Conservation (phyloP, 2,888 invertebrate species). For the Drosophila tripunctata region DNA sequence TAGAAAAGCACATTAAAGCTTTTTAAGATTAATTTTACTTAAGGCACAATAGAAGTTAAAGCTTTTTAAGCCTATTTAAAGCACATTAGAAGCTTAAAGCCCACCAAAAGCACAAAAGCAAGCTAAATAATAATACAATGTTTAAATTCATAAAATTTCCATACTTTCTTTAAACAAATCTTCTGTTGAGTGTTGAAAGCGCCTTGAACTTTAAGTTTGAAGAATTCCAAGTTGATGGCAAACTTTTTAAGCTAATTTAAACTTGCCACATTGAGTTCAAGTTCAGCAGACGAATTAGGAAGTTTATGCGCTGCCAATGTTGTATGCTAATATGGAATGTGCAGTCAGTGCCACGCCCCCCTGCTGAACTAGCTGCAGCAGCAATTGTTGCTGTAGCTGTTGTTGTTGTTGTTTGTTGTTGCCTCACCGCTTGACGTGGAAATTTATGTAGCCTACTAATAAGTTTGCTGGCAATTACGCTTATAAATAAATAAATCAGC, state of each 20-base stretch:
- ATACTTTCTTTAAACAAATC: no score
- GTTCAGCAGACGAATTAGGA: neutral
- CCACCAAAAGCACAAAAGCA: no score
- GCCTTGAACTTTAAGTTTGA: no score
- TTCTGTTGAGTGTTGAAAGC: no score
- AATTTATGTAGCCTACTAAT: conserved; percentile 57
- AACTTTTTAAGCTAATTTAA: conserved; percentile 1
- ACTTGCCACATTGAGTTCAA: neutral
- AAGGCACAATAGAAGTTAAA: no score
- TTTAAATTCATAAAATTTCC: no score
- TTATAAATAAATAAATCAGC: conserved; percentile 77
- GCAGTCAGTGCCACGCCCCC: conserved; percentile 18
- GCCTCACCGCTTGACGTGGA: conserved; percentile 33
- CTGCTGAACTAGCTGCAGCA: neutral
- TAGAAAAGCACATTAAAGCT: no score
- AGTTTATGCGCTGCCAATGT: neutral
- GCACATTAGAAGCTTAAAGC: no score
- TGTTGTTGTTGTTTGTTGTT: neutral
- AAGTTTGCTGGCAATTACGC: conserved; percentile 64
- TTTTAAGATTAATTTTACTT: no score
- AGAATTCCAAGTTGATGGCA: no score
- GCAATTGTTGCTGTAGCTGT: neutral
- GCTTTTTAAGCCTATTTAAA: no score
- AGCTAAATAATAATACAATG: no score
- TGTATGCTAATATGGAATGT: neutral